These are phyloP conservation scores for Doryteuthis pealeii DNA, from an alignment of 1,140 invertebrate species.

Conservation along the genomic window DNA sequence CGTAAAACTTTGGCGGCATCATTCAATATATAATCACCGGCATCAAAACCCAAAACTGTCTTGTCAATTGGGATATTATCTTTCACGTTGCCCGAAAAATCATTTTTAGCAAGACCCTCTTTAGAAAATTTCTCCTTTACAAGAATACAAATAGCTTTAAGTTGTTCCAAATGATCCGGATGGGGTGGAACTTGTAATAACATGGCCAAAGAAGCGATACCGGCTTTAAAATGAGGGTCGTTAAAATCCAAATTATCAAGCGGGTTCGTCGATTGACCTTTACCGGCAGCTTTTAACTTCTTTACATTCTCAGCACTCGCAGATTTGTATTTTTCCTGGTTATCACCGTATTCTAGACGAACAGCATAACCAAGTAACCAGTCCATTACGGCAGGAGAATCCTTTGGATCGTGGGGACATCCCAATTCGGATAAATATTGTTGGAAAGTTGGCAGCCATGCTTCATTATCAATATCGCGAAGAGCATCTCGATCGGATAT, in stretches of 20 bases:
- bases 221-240: conserved; percentile 78
- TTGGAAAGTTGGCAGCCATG: conserved; percentile 75
- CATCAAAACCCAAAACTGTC: conserved; percentile 70
- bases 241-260: conserved; percentile 84
- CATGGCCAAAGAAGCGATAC: conserved; percentile 75
- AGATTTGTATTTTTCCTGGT: conserved; percentile 72
- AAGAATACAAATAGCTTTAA: conserved; percentile 74
- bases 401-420: conserved; percentile 66
- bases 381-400: conserved; percentile 70
- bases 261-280: conserved; percentile 77
- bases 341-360: conserved; percentile 79
- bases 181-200: conserved; percentile 79
- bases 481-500: conserved; percentile 78
- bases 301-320: conserved; percentile 66
- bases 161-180: conserved; percentile 76
- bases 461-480: conserved; percentile 66
- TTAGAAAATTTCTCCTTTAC: conserved; percentile 70
- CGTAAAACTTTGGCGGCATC: conserved; percentile 79
- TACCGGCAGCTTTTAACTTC: conserved; percentile 63
- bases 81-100: conserved; percentile 52
- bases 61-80: conserved; percentile 68
- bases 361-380: conserved; percentile 86
- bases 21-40: conserved; percentile 72
- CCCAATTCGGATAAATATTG: conserved; percentile 77
- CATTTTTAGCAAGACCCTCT: conserved; percentile 61